phyloP scores from a whole-genome alignment of 2,113 vertebrate species.

The Struthio camelus region DNA sequence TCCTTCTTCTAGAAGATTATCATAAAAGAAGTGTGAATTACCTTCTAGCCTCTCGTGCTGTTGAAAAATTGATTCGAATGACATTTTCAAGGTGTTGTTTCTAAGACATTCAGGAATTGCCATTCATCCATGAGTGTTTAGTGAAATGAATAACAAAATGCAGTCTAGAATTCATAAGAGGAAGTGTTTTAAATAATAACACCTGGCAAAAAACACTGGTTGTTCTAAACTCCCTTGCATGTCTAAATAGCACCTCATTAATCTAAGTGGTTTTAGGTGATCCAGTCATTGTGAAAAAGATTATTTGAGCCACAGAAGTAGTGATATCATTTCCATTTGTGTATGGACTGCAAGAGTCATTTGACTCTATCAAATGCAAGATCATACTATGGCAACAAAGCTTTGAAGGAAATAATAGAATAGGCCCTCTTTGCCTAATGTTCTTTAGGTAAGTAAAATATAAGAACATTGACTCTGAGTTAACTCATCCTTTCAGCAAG shows the following conservation, averaged over 20 bases:
- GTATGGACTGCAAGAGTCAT: constrained; percentile 4
- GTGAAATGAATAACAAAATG: constrained; percentile 66
- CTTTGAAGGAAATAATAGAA: background rate
- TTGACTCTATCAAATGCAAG: background rate
- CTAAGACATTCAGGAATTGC: constrained; percentile 51
- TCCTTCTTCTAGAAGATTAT: constrained; percentile 66
- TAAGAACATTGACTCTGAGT: background rate
- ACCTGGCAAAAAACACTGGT: constrained; percentile 37
- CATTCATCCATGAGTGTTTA: constrained; percentile 37
- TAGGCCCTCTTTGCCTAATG: background rate
- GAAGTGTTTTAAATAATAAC: constrained; percentile 63
- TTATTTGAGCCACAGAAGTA: constrained; percentile 19
- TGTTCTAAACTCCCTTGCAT: constrained; percentile 47
- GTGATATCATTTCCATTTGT: constrained; percentile 34
- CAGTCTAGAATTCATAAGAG: constrained; percentile 56
- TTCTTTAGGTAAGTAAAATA: background rate
- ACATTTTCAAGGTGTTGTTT: constrained; percentile 58
- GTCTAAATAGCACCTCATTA: constrained; percentile 45
- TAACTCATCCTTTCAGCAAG: constrained; percentile 11
- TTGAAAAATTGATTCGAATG: constrained; percentile 56
- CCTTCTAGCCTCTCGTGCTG: constrained; percentile 50
- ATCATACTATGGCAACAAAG: background rate
- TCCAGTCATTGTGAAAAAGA: constrained; percentile 39
- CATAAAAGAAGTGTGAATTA: constrained; percentile 70
- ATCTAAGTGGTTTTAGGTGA: constrained; percentile 59